These are phyloP conservation scores for Hirtodrosophila alboralis DNA, from an alignment of 2,888 invertebrate genomes.

Conservation along the genomic window DNA sequence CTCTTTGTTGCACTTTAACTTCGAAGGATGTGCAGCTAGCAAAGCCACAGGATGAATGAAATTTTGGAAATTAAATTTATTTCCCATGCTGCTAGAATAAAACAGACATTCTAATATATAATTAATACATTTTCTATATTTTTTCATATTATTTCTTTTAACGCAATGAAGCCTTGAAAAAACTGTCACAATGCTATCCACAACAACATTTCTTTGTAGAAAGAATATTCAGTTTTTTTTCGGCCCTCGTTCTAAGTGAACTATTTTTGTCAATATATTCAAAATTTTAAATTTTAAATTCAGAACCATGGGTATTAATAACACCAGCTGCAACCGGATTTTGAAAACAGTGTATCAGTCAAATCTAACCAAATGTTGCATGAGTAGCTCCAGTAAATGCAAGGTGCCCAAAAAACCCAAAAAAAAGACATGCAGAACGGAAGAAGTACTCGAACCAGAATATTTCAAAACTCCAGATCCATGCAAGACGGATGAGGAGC, in stretches of 20 bases:
- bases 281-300: slow-evolving; percentile 4
- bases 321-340: too few relatives aligned
- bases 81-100: too few relatives aligned
- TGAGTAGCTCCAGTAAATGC: background rate
- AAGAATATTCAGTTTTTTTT: background rate
- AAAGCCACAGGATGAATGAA: too few relatives aligned
- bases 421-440: background rate
- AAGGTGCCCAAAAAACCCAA: background rate
- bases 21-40: too few relatives aligned
- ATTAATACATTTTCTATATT: too few relatives aligned
- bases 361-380: background rate
- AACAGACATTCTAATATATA: too few relatives aligned
- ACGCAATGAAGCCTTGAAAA: background rate
- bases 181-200: background rate
- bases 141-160: too few relatives aligned
- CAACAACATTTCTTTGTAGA: fast-evolving
- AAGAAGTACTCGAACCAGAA: background rate
- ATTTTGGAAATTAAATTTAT: too few relatives aligned
- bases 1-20: slow-evolving; percentile 7
- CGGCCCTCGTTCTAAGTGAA: too few relatives aligned
- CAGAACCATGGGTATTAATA: slow-evolving; percentile 1
- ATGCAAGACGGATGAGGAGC: slow-evolving; percentile 30
- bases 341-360: too few relatives aligned
- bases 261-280: background rate
- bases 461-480: slow-evolving; percentile 11